Base-by-base conservation (phyloP, 2,888 invertebrate genomes). In the Nymphalis polychloros region DNA sequence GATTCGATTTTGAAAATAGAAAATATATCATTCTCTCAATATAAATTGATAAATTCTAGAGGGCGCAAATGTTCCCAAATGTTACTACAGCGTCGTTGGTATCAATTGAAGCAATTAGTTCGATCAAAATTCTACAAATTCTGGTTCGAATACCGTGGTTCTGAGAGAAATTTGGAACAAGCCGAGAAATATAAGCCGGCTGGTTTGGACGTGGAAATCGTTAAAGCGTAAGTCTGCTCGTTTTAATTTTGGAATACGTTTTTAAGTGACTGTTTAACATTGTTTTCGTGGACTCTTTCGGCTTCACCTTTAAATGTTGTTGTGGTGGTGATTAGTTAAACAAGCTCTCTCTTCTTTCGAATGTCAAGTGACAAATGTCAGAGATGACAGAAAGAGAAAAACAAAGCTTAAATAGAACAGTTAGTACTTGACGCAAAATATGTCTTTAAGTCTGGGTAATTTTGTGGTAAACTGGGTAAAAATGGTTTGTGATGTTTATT, bases 51-150 rank as follows among this genome's bases (percentile, higher is more conserved):
- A 17, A 16, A 6, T 70, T 65, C 10, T 69, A 91, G 90, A n/a
- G 87, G 86, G 0, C 85, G 87, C 17, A 82, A 85, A 62, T 86
- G 86, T 65, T 89, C 91, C 0, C 87, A 91, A 2, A 89, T 92
- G 90, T 73, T 92, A 75, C 81, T 92, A 49, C 92, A 92, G 70
- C 81, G 83, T 0, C 88, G 92, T 5, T 92, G 92, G 92, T 86
- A 84, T 73, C 90, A 90, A 71, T 49, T 92, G 63, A 90, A 91
- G 70, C 78, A 84, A 71, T 13, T 73, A 8, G 80, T 88, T 0
- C 79, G 90, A 0, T 62, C 73, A 17, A 75, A 75, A 8, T 85
- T 91, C 75, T 90, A 90, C 73, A 73, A 79, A 5, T 84, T 85
- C 72, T 86, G 86, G 86, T 73, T 68, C 52, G 55, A 31, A 2